Base-by-base conservation (phyloP, 2,797 vertebrate genomes). In the Anguilla anguilla region DNA sequence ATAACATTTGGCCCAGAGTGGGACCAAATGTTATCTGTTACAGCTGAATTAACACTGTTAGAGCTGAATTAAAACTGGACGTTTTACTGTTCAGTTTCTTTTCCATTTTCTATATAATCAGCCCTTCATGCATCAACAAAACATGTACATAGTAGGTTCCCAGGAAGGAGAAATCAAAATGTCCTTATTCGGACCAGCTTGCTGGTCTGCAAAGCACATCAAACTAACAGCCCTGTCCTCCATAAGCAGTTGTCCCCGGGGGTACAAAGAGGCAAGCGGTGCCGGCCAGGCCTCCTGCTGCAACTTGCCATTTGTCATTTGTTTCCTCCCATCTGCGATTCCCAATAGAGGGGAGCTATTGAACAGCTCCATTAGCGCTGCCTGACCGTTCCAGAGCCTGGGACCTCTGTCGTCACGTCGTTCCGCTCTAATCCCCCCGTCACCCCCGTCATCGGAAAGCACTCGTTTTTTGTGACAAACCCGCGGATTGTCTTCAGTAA, bases 301-400 rank as follows among this genome's bases (percentile, higher is more conserved):
- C 5, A 57, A 53, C 49, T 25, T 84, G 83, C 83, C 49, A 31
- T 57, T 55, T 57, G 83, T 84, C 83, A 84, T 84, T 84, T 31
- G 83, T 84, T 55, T 53, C 49, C 9, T 49, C 25, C 49, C 51
- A 31, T 84, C 51, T 19, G 83, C 35, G 13, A n/a, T 57, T 55
- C 83, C 49, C 82, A 51, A 22, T 53, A 49, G 22, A 19, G 25
- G 49, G 83, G 51, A 84, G 49, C 51, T 28, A 6, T 15, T 84
- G 28, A 84, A 28, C 49, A 28, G 19, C 49, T 57, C 83, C 83
- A 84, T 84, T 84, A 55, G 83, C 57, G 28, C 83, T 28, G 83
- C 22, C 31, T n/a, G 51, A 35, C 11, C 22, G 77, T n/a, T 81
- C 19, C 77, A 25, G 39, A 81, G 77, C 25, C 49, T 19, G 17